Base-by-base conservation (phyloP, 2,797 vertebrate species). In the Carduelis carduelis region DNA sequence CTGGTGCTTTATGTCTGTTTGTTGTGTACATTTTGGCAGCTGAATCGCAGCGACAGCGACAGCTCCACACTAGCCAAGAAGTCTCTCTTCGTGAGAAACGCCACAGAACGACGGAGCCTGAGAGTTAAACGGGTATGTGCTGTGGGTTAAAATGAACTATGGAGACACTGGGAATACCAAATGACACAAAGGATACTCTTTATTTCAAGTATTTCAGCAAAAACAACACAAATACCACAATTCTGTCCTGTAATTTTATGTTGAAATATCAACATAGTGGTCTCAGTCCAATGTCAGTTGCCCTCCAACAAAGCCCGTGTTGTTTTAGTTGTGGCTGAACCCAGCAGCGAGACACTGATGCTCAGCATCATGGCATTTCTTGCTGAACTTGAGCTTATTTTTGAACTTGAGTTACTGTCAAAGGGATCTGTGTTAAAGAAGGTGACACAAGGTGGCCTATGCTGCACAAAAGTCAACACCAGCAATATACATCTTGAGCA, bases 11-110 rank as follows among this genome's bases (percentile, higher is more conserved):
- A 57, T 46, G 23, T 79, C 26, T 83, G 35, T 96, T 30, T 75
- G 28, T 64, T 60, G 3, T 60, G 13, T 79, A 7, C 34, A 2
- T 95, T 74, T 95, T 92, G 30, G 39, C 98, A 99, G 98, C 44
- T 99, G 97, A 99, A 98, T 94, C 97, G 98, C 69, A 98, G 98
- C 23, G 98, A 98, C 97, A 99, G 98, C 2, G 98, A 99, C 98
- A 99, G 98, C 86, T 98, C 98, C n/a, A 98, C 98, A 0, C 89
- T 99, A 69, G 98, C 98, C 93, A 98, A 98, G 94, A 98, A 98
- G 61, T 98, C 98, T 44, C 97, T 98, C 30, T 99, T 99, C 72
- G 97, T 98, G 88, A 98, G 98, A 89, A 99, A 98, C 15, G 98
- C 98, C 66, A 97, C 96, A 0, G 98, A 98, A 79, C 97, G 98